Percentiles rank a stretch among this genome's conserved stretches.
Evolutionary conservation across 2,113 vertebrate species (phyloP).

Genomic region (Gobio gobio): DNA sequence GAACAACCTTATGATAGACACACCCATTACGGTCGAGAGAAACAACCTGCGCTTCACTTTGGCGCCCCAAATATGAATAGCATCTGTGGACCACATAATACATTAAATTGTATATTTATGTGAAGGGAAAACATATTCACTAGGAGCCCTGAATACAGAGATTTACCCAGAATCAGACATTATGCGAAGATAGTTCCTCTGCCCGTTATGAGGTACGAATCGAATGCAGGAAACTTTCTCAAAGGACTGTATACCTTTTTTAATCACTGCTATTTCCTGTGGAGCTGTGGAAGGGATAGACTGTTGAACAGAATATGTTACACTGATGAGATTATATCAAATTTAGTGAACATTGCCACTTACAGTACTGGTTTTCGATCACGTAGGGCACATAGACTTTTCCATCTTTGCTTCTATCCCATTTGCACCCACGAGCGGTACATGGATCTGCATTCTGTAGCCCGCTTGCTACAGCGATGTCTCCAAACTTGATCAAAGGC

Average conservation of each 20-base stretch:
- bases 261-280: slow-evolving; percentile 48
- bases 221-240: slow-evolving; percentile 66
- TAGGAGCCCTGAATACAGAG: neutral
- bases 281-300: slow-evolving; percentile 50
- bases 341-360: neutral
- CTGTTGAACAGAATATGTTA: neutral
- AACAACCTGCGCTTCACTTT: slow-evolving; percentile 48
- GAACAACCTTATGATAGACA: slow-evolving; percentile 37
- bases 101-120: neutral
- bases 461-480: slow-evolving; percentile 46
- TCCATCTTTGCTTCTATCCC: neutral
- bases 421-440: slow-evolving; percentile 50
- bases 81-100: slow-evolving; percentile 56
- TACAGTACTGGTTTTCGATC: slow-evolving; percentile 46
- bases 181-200: slow-evolving; percentile 71
- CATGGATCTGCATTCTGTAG: slow-evolving; percentile 67
- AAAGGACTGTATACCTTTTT: slow-evolving; percentile 65
- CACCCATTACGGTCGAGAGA: slow-evolving; percentile 54
- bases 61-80: slow-evolving; percentile 58
- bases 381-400: slow-evolving; percentile 39
- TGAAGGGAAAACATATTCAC: neutral
- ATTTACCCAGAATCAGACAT: slow-evolving; percentile 67
- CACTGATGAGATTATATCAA: neutral
- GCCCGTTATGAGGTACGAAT: slow-evolving; percentile 45
- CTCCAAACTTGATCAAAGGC: slow-evolving; percentile 49